A percentile compares a stretch with the other conserved stretches of the same genome.
These are phyloP conservation scores for Tyrophagus putrescentiae DNA, from an alignment of 1,140 invertebrate species.

Conservation along the genomic window DNA sequence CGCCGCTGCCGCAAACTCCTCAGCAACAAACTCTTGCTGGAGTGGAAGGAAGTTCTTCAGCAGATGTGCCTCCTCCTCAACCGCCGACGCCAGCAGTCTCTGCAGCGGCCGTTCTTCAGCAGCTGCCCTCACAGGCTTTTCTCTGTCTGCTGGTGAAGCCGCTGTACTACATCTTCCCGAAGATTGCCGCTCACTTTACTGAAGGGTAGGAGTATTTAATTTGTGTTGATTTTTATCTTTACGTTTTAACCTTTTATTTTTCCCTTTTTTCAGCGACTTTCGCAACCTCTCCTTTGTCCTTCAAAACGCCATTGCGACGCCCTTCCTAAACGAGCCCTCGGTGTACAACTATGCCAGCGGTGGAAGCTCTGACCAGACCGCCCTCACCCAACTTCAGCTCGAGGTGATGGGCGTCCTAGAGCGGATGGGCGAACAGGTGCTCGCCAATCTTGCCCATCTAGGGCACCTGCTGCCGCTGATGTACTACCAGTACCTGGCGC, in stretches of 20 bases:
- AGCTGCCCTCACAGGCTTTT: slow-evolving; percentile 69
- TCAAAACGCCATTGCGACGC: slow-evolving; percentile 57
- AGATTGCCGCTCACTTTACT: slow-evolving; percentile 64
- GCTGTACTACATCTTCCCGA: slow-evolving; percentile 78
- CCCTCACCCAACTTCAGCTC: slow-evolving; percentile 63
- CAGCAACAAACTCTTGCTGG: background rate
- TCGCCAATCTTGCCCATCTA: slow-evolving; percentile 17
- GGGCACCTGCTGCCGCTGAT: slow-evolving; percentile 57
- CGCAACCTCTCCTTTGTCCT: slow-evolving; percentile 61
- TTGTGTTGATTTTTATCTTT: background rate
- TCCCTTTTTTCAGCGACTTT: slow-evolving; percentile 45
- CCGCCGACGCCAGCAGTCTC: background rate
- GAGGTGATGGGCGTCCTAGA: slow-evolving; percentile 62
- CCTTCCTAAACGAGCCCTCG: slow-evolving; percentile 37
- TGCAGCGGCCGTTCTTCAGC: no score
- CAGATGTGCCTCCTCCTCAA: background rate
- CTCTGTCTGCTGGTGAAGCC: slow-evolving; percentile 82
- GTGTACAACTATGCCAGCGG: slow-evolving; percentile 4
- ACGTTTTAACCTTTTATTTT: no score
- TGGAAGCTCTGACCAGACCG: background rate
- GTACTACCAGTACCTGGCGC: slow-evolving; percentile 59
- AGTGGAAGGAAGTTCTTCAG: background rate
- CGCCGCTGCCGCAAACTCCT: background rate
- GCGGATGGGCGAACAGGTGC: slow-evolving; percentile 51
- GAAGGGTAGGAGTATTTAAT: slow-evolving; percentile 20